Percentiles rank a stretch among this genome's conserved stretches.
phyloP scores from a whole-genome alignment of 2,113 vertebrate species.

The Leucopsar rothschildi region DNA sequence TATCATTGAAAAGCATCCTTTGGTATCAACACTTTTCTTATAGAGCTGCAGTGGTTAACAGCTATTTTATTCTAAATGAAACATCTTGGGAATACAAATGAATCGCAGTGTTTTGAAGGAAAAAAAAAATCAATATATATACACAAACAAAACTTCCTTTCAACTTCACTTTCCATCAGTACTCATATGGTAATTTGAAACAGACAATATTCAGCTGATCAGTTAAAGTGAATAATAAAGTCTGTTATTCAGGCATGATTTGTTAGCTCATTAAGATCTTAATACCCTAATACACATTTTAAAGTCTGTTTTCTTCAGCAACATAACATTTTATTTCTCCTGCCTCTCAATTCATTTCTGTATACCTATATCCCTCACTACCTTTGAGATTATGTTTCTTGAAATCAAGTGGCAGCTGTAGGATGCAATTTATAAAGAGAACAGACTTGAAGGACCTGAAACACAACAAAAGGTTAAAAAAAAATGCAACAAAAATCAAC shows the following conservation, averaged over 20 bases:
- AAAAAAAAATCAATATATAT: neutral
- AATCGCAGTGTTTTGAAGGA: neutral
- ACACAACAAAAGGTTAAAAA: neutral
- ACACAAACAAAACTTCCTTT: neutral
- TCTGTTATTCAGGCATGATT: neutral
- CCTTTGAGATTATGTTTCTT: neutral
- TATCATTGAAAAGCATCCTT: neutral
- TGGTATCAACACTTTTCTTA: neutral
- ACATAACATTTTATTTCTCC: neutral
- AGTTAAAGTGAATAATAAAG: neutral
- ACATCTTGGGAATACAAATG: neutral
- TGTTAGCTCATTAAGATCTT: neutral
- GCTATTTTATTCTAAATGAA: neutral
- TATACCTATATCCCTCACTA: neutral
- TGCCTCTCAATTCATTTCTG: neutral
- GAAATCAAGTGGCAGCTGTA: neutral
- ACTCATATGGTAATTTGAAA: neutral
- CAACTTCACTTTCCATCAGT: neutral
- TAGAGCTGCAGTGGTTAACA: neutral
- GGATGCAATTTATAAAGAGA: neutral
- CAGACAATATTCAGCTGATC: neutral
- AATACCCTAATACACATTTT: neutral
- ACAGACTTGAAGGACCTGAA: neutral
- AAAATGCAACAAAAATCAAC: neutral
- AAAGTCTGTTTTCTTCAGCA: neutral